These are phyloP conservation scores for Petrocephalus sullivani DNA, from an alignment of 2,797 vertebrate genomes.

Conservation along the genomic window DNA sequence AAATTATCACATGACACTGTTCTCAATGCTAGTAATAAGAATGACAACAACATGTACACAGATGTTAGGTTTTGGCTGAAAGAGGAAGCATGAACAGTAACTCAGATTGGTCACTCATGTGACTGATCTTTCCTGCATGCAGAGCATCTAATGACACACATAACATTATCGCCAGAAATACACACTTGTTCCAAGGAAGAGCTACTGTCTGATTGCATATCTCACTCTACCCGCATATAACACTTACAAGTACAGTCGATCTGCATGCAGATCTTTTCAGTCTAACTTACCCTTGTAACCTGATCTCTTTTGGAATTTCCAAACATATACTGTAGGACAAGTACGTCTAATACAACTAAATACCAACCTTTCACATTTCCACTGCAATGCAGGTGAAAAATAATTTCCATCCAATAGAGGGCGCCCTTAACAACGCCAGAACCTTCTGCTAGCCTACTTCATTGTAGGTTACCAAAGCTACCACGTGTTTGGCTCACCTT, in stretches of 20 bases:
- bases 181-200: background rate
- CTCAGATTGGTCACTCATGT: background rate
- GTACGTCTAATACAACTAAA: background rate
- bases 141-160: slow-evolving; percentile 4
- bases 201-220: background rate
- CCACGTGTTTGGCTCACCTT: background rate
- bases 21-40: background rate
- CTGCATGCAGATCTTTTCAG: background rate
- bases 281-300: background rate
- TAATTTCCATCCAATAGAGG: background rate
- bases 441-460: background rate
- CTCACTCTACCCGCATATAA: background rate
- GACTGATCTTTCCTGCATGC: background rate
- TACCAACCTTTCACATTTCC: background rate
- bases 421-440: background rate
- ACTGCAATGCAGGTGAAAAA: slow-evolving; percentile 9
- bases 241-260: background rate
- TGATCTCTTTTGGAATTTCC: background rate
- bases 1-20: background rate
- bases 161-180: background rate
- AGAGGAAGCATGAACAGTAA: background rate
- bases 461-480: background rate
- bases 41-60: background rate
- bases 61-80: background rate
- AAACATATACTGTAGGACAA: background rate